Conservation (phyloP, 2,888 invertebrate species). For the Elmis aenea region DNA sequence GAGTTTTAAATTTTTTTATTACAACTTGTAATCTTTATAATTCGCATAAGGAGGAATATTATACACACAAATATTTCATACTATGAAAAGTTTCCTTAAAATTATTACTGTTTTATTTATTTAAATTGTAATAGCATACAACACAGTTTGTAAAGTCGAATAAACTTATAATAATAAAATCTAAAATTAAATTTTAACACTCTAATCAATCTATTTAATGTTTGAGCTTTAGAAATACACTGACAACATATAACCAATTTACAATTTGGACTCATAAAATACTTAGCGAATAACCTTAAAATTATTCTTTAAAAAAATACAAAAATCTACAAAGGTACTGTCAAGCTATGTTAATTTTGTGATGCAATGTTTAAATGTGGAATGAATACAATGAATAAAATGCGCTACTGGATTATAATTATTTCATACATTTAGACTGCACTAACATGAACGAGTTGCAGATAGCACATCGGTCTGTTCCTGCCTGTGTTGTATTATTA, state of each 20-base stretch:
- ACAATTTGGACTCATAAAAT: constrained; percentile 30
- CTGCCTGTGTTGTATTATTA: constrained; percentile 6
- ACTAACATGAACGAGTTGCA: constrained; percentile 40
- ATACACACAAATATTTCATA: too few species aligned
- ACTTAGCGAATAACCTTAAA: constrained; percentile 35
- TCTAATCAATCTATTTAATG: constrained; percentile 33
- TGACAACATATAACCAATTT: constrained; percentile 32
- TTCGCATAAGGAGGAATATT: too few species aligned
- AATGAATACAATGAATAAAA: constrained; percentile 41
- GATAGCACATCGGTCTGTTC: constrained; percentile 15
- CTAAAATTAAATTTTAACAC: constrained; percentile 40
- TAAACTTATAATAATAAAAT: constrained; percentile 41
- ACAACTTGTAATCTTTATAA: too few species aligned
- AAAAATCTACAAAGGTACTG: constrained; percentile 44
- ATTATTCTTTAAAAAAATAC: constrained; percentile 46
- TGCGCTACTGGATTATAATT: constrained; percentile 41
- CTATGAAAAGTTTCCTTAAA: too few species aligned
- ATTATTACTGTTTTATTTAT: too few species aligned
- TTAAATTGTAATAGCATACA: constrained; percentile 48
- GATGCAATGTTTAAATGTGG: constrained; percentile 41
- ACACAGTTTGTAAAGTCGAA: constrained; percentile 45
- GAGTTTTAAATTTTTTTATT: too few species aligned
- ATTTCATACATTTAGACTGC: constrained; percentile 41
- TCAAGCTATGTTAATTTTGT: constrained; percentile 37
- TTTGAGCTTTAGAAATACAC: constrained; percentile 26